Base-by-base conservation (phyloP, 2,888 invertebrate species). In the Chymomyza fuscimana region DNA sequence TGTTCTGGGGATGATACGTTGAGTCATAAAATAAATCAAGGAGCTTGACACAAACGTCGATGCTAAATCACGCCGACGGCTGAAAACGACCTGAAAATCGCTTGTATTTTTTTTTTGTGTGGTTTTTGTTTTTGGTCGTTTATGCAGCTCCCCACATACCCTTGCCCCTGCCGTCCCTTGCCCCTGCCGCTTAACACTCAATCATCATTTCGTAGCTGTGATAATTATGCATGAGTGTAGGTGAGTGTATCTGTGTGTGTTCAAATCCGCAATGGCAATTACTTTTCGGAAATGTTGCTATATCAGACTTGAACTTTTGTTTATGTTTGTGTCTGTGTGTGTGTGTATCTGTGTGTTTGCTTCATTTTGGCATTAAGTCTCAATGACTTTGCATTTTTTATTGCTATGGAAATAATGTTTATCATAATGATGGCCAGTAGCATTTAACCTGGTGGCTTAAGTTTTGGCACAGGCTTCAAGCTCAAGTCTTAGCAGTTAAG, bases 11-110 rank as follows among this genome's bases (percentile, higher is more conserved):
- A 74, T 78, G 73, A 77, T 79, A 76, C 81, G 79, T 82, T 81
- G 80, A 87, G 86, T 83, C 84, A 88, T 85, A 74, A 88, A 80
- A 88, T 85, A 85, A 85, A 85, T 85, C 85, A 85, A 80, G 66
- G 66, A 75, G 76, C 76, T 77, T 88, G 88, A 88, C 82, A 88
- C 66, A 72, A 75, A 76, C 77, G 69, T 80, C 88, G 81, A 81
- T 84, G 85, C 80, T 85, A 88, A 88, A 85, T 85, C 88, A 85
- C 85, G 76, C 58, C 78, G 73, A 68, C 16, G 67, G 54, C 54
- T 19, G 19, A 16, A 63, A 75, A 59, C 74, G 70, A 70, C 22
- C 16, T 52, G 63, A 22, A 59, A 65, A 19, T 40, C 56, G 58
- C 9, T 54, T 16, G 16, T 54, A n/a, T 7, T 22, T n/a, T 19